A percentile compares a stretch with the other conserved stretches of the same genome.
Evolutionary conservation across 1,140 invertebrate genomes (phyloP).

Genomic region (Pseudachorutes palmiensis): DNA sequence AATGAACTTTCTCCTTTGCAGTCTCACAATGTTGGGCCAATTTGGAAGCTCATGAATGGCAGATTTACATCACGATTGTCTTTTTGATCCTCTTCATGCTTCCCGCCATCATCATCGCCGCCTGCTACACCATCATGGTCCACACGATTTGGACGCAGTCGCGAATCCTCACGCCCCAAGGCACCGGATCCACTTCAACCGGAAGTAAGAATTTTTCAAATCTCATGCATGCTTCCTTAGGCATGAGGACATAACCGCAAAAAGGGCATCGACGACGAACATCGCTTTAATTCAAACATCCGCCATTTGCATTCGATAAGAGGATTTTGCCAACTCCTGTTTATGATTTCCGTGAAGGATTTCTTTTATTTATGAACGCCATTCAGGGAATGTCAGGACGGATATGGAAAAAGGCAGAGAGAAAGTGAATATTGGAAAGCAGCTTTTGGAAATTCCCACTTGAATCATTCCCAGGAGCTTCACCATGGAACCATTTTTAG

Average conservation of each 20-base stretch:
- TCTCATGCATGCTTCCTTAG: not conserved
- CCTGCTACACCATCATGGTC: conserved; percentile 85
- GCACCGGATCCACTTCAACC: not conserved
- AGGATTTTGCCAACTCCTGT: too few relatives aligned
- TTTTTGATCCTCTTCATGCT: conserved; percentile 74
- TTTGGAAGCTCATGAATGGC: conserved; percentile 43
- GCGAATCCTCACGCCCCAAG: conserved; percentile 31
- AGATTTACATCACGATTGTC: conserved; percentile 74
- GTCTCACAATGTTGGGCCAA: conserved; percentile 82
- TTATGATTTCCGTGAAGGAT: too few relatives aligned
- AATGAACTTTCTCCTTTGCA: not conserved
- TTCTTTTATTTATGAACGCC: too few relatives aligned
- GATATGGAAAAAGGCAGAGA: too few relatives aligned
- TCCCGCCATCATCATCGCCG: conserved; percentile 79
- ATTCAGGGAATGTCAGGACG: too few relatives aligned
- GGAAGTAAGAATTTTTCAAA: not conserved
- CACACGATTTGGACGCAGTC: conserved; percentile 83
- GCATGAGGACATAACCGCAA: too few relatives aligned
- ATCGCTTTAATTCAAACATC: not conserved
- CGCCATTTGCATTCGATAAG: not conserved
- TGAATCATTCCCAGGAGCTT: too few relatives aligned
- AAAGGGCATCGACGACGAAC: too few relatives aligned
- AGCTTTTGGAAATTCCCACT: too few relatives aligned
- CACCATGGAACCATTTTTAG: too few relatives aligned
- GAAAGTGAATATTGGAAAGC: too few relatives aligned